phyloP scores from a whole-genome alignment of 1,140 invertebrate species.

The Andricus grossulariae region DNA sequence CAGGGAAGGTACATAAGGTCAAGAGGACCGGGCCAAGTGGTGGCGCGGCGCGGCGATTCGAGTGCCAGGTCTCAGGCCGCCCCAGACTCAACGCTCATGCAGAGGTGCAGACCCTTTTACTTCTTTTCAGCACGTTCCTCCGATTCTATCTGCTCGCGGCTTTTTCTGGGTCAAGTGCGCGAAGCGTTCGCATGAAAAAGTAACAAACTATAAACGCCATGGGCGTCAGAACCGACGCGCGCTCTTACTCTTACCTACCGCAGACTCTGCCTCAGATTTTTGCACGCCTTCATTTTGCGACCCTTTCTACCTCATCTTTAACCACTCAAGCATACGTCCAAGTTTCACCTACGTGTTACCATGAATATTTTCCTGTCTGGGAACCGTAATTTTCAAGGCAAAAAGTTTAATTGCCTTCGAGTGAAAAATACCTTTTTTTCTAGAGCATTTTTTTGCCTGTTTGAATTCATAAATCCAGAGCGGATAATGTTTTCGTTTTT shows the following conservation, averaged over 20 bases:
- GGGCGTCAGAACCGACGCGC: conserved; percentile 2
- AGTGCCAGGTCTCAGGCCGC: conserved; percentile 39
- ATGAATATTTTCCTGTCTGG: conserved; percentile 10
- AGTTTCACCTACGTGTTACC: conserved; percentile 7
- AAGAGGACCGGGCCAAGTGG: conserved; percentile 54
- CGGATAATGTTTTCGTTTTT: background rate
- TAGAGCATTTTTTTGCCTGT: background rate
- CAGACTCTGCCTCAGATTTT: conserved; percentile 25
- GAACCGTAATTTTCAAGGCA: conserved; percentile 1
- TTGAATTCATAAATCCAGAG: background rate
- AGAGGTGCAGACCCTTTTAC: conserved; percentile 32
- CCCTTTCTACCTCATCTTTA: conserved; percentile 17
- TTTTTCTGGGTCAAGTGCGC: conserved; percentile 55
- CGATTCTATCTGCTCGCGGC: conserved; percentile 50
- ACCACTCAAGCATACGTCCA: conserved; percentile 7
- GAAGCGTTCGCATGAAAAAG: conserved; percentile 32
- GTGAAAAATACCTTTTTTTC: conserved; percentile 5
- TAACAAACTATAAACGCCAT: conserved; percentile 28
- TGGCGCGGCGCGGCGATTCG: conserved; percentile 39
- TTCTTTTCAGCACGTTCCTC: conserved; percentile 31
- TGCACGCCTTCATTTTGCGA: conserved; percentile 18
- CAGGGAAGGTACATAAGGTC: conserved; percentile 51
- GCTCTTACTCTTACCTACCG: conserved; percentile 2
- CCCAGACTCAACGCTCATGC: conserved; percentile 48
- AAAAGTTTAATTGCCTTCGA: conserved; percentile 13